Evolutionary conservation across 2,113 vertebrate species (phyloP).

Genomic region (Plectropomus leopardus): DNA sequence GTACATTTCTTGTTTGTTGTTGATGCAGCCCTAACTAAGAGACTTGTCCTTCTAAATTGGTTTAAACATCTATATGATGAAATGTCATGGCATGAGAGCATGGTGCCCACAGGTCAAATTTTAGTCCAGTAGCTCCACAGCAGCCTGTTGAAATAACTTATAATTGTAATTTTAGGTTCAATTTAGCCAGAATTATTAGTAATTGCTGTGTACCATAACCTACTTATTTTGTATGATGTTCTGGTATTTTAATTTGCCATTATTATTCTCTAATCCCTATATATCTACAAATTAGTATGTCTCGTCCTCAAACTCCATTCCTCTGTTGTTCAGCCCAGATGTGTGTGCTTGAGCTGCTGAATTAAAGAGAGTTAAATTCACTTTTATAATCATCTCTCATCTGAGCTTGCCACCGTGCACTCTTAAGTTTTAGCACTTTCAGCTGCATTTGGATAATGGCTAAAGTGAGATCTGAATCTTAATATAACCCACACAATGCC

Average conservation of each 20-base stretch:
- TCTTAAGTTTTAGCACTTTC: neutral
- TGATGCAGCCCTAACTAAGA: no score
- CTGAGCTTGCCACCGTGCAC: neutral
- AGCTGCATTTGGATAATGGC: neutral
- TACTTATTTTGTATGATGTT: neutral
- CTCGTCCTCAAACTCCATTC: neutral
- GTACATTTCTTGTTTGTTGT: no score
- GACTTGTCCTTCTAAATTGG: neutral
- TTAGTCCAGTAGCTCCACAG: neutral
- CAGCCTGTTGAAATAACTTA: neutral
- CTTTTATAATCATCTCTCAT: slow-evolving; percentile 6
- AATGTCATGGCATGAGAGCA: neutral
- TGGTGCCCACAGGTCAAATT: neutral
- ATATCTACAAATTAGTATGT: neutral
- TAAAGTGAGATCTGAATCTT: neutral
- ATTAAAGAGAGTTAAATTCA: slow-evolving; percentile 34
- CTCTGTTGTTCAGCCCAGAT: slow-evolving; percentile 1
- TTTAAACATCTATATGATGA: neutral
- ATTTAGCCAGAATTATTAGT: neutral
- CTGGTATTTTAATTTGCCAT: neutral
- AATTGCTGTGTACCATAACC: neutral
- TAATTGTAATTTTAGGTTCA: neutral
- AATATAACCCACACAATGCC: neutral
- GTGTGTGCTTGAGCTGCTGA: slow-evolving; percentile 10
- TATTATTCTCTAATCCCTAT: neutral